These are phyloP conservation scores for Aethes cnicana DNA, from an alignment of 2,888 invertebrate species.

Conservation along the genomic window DNA sequence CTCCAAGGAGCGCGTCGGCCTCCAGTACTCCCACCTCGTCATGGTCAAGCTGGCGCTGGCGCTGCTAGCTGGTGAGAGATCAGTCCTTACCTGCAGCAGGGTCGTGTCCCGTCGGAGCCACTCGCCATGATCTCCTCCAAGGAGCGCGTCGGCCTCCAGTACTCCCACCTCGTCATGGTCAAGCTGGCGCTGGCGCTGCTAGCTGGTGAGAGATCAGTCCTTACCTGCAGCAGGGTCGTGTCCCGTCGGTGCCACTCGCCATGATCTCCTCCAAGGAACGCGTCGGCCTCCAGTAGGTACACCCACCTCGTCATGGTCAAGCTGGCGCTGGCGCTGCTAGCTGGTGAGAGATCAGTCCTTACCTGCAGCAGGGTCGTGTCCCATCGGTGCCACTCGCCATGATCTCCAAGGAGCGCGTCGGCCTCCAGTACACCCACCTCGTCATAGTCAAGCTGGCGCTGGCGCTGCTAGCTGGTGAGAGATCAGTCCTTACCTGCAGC, in stretches of 20 bases:
- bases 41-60: constrained; percentile 90
- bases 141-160: constrained; percentile 90
- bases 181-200: constrained; percentile 90
- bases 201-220: constrained; percentile 84
- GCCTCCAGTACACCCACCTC: constrained; percentile 88
- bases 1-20: constrained; percentile 89
- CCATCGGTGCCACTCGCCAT: constrained; percentile 91
- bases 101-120: constrained; percentile 89
- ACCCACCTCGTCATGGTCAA: constrained; percentile 89
- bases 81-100: neutral
- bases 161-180: constrained; percentile 88
- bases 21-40: constrained; percentile 89
- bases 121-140: constrained; percentile 93
- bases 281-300: constrained; percentile 90
- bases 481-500: neutral
- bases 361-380: constrained; percentile 84
- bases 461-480: constrained; percentile 89
- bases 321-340: constrained; percentile 88
- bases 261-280: constrained; percentile 93
- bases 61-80: constrained; percentile 87
- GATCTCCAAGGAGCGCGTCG: constrained; percentile 91
- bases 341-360: constrained; percentile 82
- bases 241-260: constrained; percentile 90
- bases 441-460: constrained; percentile 90
- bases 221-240: constrained; percentile 80